phyloP scores from a whole-genome alignment of 1,140 invertebrate species.

The Tribolium castaneum region DNA sequence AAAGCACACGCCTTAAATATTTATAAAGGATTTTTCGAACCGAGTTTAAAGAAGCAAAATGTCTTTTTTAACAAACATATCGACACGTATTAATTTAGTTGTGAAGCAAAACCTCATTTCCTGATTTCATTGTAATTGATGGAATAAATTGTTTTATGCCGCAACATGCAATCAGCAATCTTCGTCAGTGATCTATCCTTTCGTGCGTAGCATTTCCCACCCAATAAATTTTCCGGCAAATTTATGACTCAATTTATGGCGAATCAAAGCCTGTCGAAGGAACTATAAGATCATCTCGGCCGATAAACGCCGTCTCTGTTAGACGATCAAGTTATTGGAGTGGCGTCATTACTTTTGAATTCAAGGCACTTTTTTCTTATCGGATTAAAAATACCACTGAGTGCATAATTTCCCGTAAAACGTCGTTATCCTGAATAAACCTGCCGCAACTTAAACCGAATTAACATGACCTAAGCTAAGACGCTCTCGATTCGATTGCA shows the following conservation, averaged over 20 bases:
- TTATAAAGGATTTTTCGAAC: background rate
- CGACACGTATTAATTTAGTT: too few relatives aligned
- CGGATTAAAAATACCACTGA: too few relatives aligned
- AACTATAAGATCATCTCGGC: slow-evolving; percentile 38
- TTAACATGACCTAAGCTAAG: slow-evolving; percentile 41
- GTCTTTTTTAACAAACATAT: too few relatives aligned
- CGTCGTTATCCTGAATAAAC: slow-evolving; percentile 41
- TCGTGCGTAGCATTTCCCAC: slow-evolving; percentile 44
- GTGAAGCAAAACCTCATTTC: background rate
- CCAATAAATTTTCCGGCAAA: slow-evolving; percentile 44
- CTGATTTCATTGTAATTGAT: slow-evolving; percentile 3
- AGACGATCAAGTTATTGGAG: slow-evolving; percentile 18
- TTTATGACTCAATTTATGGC: slow-evolving; percentile 47
- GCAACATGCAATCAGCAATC: slow-evolving; percentile 35
- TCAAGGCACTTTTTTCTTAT: too few relatives aligned
- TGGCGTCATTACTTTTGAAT: slow-evolving; percentile 22
- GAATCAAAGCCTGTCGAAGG: slow-evolving; percentile 43
- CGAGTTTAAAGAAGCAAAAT: too few relatives aligned
- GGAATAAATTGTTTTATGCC: slow-evolving; percentile 14
- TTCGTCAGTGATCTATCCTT: slow-evolving; percentile 38
- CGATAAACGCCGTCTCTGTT: slow-evolving; percentile 20
- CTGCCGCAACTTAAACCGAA: slow-evolving; percentile 39
- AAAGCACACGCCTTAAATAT: background rate
- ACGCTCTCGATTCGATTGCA: slow-evolving; percentile 9
- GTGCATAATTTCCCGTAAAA: slow-evolving; percentile 35